Evolutionary conservation across 2,888 invertebrate species (phyloP).

Genomic region (Lucinisca nassula): DNA sequence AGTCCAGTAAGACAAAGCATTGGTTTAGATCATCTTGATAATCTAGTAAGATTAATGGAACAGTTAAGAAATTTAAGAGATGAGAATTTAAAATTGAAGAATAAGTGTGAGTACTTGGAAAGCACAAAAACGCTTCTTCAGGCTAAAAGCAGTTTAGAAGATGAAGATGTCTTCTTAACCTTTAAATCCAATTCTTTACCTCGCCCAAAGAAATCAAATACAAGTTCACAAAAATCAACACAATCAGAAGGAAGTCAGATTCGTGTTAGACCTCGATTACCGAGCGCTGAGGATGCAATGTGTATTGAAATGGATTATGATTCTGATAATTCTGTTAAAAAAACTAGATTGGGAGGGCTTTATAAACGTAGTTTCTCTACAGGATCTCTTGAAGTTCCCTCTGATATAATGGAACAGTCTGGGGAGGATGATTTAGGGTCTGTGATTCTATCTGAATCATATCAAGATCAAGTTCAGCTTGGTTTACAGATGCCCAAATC

Average conservation of each 20-base stretch:
- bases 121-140: slow-evolving; percentile 90
- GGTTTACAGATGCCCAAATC: slow-evolving; percentile 76
- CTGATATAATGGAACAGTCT: slow-evolving; percentile 79
- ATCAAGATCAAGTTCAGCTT: slow-evolving; percentile 59
- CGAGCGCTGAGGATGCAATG: slow-evolving; percentile 81
- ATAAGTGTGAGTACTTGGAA: slow-evolving; percentile 92
- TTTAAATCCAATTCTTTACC: slow-evolving; percentile 56
- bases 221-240: slow-evolving; percentile 46
- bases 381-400: slow-evolving; percentile 83
- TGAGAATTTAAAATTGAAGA: slow-evolving; percentile 92
- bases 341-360: slow-evolving; percentile 76
- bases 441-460: slow-evolving; percentile 63
- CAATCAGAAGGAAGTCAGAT: slow-evolving; percentile 50
- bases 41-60: slow-evolving; percentile 93
- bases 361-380: slow-evolving; percentile 84
- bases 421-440: slow-evolving; percentile 70
- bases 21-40: slow-evolving; percentile 93
- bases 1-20: slow-evolving; percentile 79
- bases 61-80: slow-evolving; percentile 92
- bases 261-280: slow-evolving; percentile 73
- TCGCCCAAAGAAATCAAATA: slow-evolving; percentile 60
- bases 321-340: slow-evolving; percentile 72
- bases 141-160: slow-evolving; percentile 75
- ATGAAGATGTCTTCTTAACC: slow-evolving; percentile 58
- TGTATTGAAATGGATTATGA: slow-evolving; percentile 75